Conservation (phyloP, 2,113 vertebrate species). For the Nothoprocta pentlandii region DNA sequence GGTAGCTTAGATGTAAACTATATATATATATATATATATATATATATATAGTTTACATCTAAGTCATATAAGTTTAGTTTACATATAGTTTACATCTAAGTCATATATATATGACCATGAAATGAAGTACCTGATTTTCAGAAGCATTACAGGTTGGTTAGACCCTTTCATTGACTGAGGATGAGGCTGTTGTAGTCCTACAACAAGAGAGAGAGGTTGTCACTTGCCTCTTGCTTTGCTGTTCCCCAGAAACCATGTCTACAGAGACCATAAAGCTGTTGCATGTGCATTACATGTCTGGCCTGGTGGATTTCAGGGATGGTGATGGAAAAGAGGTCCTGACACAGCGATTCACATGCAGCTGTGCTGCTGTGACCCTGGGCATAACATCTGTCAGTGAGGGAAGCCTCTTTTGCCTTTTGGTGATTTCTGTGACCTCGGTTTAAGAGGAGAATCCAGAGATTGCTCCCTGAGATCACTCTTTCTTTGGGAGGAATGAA, state of each 20-base stretch:
- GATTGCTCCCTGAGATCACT: neutral
- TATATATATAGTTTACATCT: neutral
- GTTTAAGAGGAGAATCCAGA: neutral
- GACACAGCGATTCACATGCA: accelerated
- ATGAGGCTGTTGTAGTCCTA: neutral
- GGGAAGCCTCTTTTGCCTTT: neutral
- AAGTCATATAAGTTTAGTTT: no score
- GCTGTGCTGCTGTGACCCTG: neutral
- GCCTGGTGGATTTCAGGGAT: neutral
- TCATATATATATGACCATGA: neutral
- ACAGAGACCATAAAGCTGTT: neutral
- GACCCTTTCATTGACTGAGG: neutral
- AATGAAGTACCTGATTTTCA: neutral
- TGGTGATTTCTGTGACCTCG: neutral
- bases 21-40: neutral
- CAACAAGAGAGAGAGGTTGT: neutral
- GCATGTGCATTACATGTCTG: neutral
- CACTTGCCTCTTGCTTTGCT: neutral
- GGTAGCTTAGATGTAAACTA: neutral
- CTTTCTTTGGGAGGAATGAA: neutral
- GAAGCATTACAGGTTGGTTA: neutral
- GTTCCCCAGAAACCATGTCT: neutral
- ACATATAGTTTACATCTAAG: no score
- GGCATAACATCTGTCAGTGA: accelerated
- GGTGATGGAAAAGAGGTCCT: neutral